Conservation (phyloP, 1,140 invertebrate genomes). For the Eulimnadia texana region DNA sequence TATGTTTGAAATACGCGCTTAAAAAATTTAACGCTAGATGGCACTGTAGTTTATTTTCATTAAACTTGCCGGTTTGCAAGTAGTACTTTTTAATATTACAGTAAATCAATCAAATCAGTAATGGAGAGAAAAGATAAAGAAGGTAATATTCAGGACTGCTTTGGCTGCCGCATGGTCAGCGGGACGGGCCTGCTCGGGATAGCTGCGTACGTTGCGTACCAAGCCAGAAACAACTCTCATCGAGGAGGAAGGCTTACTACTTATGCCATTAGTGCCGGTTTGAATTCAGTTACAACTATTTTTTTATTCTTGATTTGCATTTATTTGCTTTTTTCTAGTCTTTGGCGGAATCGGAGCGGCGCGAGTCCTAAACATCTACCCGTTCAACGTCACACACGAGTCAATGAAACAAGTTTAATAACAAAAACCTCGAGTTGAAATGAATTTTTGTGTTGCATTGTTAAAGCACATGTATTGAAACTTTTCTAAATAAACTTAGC, state of each 20-base stretch:
- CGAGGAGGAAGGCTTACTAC: conserved; percentile 13
- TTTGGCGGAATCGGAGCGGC: conserved; percentile 9
- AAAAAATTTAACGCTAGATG: no score
- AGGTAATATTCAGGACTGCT: conserved; percentile 23
- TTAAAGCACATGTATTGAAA: background rate
- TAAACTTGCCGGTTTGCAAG: background rate
- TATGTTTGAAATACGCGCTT: no score
- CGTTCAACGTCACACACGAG: conserved; percentile 12
- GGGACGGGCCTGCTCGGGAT: conserved; percentile 29
- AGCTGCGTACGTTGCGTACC: conserved; percentile 29
- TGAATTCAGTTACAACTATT: conserved; percentile 20
- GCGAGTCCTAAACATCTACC: conserved; percentile 14
- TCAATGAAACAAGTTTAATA: background rate
- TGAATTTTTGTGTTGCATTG: no score
- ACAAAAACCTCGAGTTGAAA: background rate
- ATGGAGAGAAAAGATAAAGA: background rate
- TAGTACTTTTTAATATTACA: background rate
- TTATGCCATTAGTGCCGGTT: conserved; percentile 21
- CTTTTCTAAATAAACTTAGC: conserved; percentile 27
- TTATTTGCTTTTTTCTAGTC: conserved; percentile 8
- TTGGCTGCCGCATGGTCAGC: conserved; percentile 28
- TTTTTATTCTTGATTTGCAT: conserved; percentile 21
- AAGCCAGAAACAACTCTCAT: conserved; percentile 23
- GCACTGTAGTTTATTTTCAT: no score
- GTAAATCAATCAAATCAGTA: background rate